Evolutionary conservation across 2,888 invertebrate species (phyloP), one percentile per base, ranked within the genome.

Genomic region (Pelosia muscerda): DNA sequence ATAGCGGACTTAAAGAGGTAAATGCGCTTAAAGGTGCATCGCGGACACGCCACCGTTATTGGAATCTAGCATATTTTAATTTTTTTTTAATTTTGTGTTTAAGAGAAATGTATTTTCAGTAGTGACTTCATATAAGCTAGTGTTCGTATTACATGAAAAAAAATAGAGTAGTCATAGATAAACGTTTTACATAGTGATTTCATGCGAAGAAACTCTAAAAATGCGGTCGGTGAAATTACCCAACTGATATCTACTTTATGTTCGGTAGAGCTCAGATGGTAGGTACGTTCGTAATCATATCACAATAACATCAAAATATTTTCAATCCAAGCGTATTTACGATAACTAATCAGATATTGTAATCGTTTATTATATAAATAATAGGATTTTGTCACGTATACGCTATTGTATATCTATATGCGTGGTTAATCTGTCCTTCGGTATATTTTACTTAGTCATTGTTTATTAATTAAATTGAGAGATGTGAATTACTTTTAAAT

Each of bases 341-440:
- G 62, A 62, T 62, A 62, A 6, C 11, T 19, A n/a, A 66, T 66
- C 66, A 31, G 66, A 34, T 63, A 66, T 25, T 19, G 66, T 64
- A 62, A 58, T 64, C 61, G 54, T 63, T 54, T 26, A 59, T 53
- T 66, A 59, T 68, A 67, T 68, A 22, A 75, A 68, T 69, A 69
- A 71, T 63, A 69, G 28, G 65, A 59, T 63, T 56, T 62, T 23
- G 56, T 66, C 26, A 66, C 59, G 34, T 55, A 60, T 63, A 15
- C 31, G 22, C 19, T 23, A 34, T 54, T 60, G 15, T 28, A 19
- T 28, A 28, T 22, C 49, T n/a, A n/a, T 49, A 49, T 49, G 8
- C 8, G 49, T 49, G 49, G n/a, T n/a, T 49, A 49, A 49, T 49
- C 19, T 49, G 49, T 49, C 49, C 49, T 49, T 49, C 49, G 15